phyloP scores from a whole-genome alignment of 2,888 invertebrate species.

The Pachliopta kotzebuea region DNA sequence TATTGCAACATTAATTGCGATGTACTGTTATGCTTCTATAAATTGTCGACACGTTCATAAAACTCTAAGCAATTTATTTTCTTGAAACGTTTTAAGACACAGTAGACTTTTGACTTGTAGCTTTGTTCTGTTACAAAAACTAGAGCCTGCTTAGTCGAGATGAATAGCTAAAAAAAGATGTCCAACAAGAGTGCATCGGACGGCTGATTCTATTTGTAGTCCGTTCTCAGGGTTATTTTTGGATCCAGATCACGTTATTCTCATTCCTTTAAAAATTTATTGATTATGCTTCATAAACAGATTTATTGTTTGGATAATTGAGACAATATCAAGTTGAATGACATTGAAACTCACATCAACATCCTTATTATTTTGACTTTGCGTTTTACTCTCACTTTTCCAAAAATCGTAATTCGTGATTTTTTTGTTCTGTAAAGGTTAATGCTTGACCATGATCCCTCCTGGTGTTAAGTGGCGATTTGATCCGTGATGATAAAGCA shows the following conservation, averaged over 20 bases:
- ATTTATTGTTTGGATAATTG: not conserved
- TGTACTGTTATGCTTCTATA: too few relatives aligned
- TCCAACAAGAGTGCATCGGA: conserved; percentile 18
- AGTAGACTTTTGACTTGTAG: not conserved
- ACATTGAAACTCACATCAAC: not conserved
- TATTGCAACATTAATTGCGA: too few relatives aligned
- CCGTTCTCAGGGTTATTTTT: conserved; percentile 29
- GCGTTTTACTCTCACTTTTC: not conserved
- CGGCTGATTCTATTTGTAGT: conserved; percentile 30
- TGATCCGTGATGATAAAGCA: too few relatives aligned
- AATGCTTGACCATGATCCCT: too few relatives aligned
- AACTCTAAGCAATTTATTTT: not conserved
- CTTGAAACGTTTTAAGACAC: not conserved
- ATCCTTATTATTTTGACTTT: not conserved
- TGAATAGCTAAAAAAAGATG: conserved; percentile 26
- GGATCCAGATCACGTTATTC: conserved; percentile 23
- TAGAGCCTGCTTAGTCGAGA: conserved; percentile 11
- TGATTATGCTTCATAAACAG: not conserved
- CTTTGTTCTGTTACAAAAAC: not conserved
- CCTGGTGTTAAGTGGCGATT: too few relatives aligned
- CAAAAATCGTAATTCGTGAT: not conserved
- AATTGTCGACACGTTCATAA: too few relatives aligned
- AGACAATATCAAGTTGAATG: not conserved
- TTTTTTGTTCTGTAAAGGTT: too few relatives aligned
- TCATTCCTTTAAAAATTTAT: conserved; percentile 31